Base-by-base conservation (phyloP, 2,113 vertebrate genomes). In the Aphyosemion australe region DNA sequence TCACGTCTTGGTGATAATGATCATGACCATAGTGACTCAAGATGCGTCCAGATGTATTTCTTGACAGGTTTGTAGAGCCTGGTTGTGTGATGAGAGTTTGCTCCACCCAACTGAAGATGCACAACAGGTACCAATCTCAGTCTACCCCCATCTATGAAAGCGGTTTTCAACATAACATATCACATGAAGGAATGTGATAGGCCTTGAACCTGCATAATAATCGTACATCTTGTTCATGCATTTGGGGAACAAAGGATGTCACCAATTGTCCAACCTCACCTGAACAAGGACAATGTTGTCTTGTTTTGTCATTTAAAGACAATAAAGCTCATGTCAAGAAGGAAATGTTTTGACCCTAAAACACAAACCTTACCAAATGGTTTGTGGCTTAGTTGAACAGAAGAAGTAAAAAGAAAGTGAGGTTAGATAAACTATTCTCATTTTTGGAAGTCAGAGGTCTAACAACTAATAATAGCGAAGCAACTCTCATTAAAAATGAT, bases 91-190 rank as follows among this genome's bases (percentile, higher is more conserved):
- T 56, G 74, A 76, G 34, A 53, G 61, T 64, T 64, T 56, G 13
- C 65, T 52, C 73, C 82, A 71, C 75, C 78, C 67, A 70, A 21
- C 65, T 26, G 13, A 26, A 5, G 34, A 37, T 37, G 0, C 11
- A 3, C 39, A 61, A 6, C 6, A 73, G 49, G 63, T 48, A 65
- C 41, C 1, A 54, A 19, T 37, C 6, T 55, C 37, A 71, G 9
- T 34, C 8, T 16, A 39, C 46, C 34, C 39, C 45, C 56, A 19
- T 34, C 15, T 26, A 54, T 3, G 12, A 48, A 19, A 37, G 12
- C 1, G 20, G 6, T 7, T 21, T 46, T 53, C 26, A 31, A 31
- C 50, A 52, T 8, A 14, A 14, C 15, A 7, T 8, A 12, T 15
- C 50, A 32, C 26, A 31, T 31, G 2, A 15, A 32, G 8, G 9